Conservation (phyloP, 1,140 invertebrate species). For the Ericerus pela region DNA sequence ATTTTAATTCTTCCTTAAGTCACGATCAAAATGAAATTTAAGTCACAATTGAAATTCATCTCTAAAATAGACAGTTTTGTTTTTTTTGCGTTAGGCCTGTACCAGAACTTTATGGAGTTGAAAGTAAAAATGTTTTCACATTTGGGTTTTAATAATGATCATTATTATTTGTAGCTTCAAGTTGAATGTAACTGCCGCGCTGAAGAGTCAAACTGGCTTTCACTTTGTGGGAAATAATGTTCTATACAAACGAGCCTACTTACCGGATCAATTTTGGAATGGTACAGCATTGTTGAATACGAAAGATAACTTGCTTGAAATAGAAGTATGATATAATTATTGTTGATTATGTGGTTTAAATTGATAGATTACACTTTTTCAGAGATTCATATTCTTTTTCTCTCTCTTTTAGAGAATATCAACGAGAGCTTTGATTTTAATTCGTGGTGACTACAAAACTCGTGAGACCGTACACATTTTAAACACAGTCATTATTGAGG, state of each 20-base stretch:
- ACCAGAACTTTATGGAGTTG: not conserved
- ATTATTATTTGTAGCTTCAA: too few relatives aligned
- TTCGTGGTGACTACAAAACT: constrained; percentile 36
- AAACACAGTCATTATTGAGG: constrained; percentile 40
- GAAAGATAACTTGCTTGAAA: constrained; percentile 40
- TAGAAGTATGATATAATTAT: constrained; percentile 42
- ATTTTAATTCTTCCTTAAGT: too few relatives aligned
- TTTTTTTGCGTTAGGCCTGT: too few relatives aligned
- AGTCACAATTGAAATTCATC: too few relatives aligned
- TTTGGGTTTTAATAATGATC: too few relatives aligned
- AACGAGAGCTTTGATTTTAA: constrained; percentile 32
- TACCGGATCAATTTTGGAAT: constrained; percentile 43
- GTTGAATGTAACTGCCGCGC: constrained; percentile 25
- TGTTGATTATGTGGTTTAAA: too few relatives aligned
- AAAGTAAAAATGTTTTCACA: not conserved
- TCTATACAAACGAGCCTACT: constrained; percentile 40
- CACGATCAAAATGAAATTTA: too few relatives aligned
- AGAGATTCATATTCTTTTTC: too few relatives aligned
- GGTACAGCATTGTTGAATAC: constrained; percentile 42
- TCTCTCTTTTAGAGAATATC: constrained; percentile 32
- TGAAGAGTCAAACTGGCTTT: constrained; percentile 44
- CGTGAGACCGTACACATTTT: constrained; percentile 35
- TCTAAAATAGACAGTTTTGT: too few relatives aligned
- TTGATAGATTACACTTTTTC: too few relatives aligned
- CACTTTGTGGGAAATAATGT: constrained; percentile 33